Evolutionary conservation across 2,888 invertebrate genomes (phyloP).

Genomic region (Yponomeuta malinellus): DNA sequence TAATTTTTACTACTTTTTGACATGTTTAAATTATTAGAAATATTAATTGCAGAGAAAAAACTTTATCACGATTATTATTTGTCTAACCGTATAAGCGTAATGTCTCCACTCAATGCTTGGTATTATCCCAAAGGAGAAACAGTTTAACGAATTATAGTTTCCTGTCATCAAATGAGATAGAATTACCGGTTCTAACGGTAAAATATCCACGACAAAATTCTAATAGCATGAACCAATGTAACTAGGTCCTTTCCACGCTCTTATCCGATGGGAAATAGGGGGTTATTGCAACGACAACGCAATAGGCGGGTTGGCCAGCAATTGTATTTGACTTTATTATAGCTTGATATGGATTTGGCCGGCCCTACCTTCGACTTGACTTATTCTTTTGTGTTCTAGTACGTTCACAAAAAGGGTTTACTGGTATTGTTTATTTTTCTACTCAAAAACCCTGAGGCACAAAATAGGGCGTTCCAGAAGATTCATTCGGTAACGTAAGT

Average conservation of each 20-base stretch:
- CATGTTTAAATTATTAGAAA: too few relatives aligned
- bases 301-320: background rate
- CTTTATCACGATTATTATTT: too few relatives aligned
- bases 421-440: background rate
- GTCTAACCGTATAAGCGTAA: too few relatives aligned
- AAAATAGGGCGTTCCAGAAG: background rate
- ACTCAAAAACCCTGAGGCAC: background rate
- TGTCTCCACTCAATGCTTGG: too few relatives aligned
- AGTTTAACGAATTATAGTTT: too few relatives aligned
- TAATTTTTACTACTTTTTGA: too few relatives aligned
- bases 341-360: background rate
- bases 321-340: background rate
- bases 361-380: background rate
- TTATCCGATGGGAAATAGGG: background rate
- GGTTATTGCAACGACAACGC: background rate
- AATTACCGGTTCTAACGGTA: background rate
- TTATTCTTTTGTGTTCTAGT: background rate
- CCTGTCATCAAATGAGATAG: background rate
- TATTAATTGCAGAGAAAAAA: too few relatives aligned
- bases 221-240: background rate
- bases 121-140: too few relatives aligned
- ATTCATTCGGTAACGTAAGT: background rate
- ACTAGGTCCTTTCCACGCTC: background rate
- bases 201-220: background rate
- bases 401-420: background rate